Evolutionary conservation across 2,797 vertebrate genomes (phyloP).

Genomic region (Melanotaenia trifasciata): DNA sequence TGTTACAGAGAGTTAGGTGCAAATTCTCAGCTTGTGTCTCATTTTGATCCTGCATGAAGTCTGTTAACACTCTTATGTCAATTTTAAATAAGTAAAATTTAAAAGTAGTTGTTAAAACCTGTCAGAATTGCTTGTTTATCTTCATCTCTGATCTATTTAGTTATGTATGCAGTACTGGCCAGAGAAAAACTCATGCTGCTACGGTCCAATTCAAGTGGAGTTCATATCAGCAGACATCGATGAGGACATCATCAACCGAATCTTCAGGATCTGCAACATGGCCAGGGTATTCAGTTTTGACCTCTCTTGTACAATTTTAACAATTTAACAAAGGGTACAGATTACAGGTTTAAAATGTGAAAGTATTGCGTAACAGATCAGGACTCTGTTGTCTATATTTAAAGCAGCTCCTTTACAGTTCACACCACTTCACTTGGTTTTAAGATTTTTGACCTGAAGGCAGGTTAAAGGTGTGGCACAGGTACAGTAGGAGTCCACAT

Average conservation of each 20-base stretch:
- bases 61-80: too few relatives aligned
- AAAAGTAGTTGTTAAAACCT: too few relatives aligned
- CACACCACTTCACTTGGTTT: not conserved
- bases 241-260: constrained; percentile 96
- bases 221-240: constrained; percentile 98
- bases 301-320: not conserved
- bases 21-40: not conserved
- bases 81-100: too few relatives aligned
- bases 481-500: too few relatives aligned
- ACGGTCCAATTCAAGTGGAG: constrained; percentile 96
- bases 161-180: constrained; percentile 99
- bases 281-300: constrained; percentile 86
- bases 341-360: not conserved
- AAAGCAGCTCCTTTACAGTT: not conserved
- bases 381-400: not conserved
- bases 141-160: constrained; percentile 68
- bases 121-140: not conserved
- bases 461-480: not conserved
- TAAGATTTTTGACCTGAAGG: not conserved
- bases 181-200: constrained; percentile 94
- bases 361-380: not conserved
- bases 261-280: constrained; percentile 99
- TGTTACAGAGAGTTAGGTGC: not conserved
- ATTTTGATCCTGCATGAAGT: not conserved
- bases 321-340: not conserved